Evolutionary conservation across 1,140 invertebrate genomes (phyloP), one percentile per base, ranked within the genome.

Genomic region (Gryon sp.): DNA sequence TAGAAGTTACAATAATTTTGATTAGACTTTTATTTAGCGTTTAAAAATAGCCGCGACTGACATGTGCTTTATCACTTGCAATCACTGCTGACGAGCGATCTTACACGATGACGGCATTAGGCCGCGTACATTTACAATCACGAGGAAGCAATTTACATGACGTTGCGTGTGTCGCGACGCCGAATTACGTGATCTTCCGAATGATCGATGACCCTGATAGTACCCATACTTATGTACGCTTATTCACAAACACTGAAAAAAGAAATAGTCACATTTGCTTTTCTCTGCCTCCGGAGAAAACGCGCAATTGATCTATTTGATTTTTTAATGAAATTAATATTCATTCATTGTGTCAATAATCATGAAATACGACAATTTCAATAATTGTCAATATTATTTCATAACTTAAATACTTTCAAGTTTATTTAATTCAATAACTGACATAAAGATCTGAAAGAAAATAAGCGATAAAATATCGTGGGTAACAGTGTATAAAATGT

Each of bases 81-180:
- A 77, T 72, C 68, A 40, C 46, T 62, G 62, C 75, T 72, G 66
- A 77, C 53, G 74, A 53, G 4, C 74, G 60, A 72, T 59, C 66
- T 77, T 77, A 66, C 62, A 55, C 46, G 52, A 60, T 38, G 52
- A 74, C 60, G 60, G 32, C 53, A 32, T 14, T 20, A 18, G 46
- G 43, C 48, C 55, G 24, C 48, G 26, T 53, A 48, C 60, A 62
- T 70, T 72, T 66, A 46, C 46, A 65, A 65, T 77, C 66, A 66
- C 60, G 66, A 60, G 66, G 74, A 72, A 77, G 62, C 40, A 50
- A 77, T 77, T 77, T 77, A 50, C 75, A 77, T 77, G 60, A 62
- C 46, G 60, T 66, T 77, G 60, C 75, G 66, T 77, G 75, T 66
- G 75, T 70, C 66, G 65, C 62, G 60, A 60, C 53, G 60, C 66